Base-by-base conservation (phyloP, 2,888 invertebrate species). In the Cryptosula pallasiana region DNA sequence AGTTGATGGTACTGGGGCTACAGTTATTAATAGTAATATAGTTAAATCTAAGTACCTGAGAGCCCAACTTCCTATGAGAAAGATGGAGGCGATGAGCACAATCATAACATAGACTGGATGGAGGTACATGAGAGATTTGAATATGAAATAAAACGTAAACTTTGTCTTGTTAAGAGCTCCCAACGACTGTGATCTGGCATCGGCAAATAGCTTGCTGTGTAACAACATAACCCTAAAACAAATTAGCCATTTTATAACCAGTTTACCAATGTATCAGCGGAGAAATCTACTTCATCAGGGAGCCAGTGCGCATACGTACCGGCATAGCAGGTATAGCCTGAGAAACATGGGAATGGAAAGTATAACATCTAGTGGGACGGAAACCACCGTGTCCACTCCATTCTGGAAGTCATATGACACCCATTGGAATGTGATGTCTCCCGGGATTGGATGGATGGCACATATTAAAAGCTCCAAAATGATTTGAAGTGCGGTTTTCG, bases 131-230 rank as follows among this genome's bases (percentile, higher is more conserved):
- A 83, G 75, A 29, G 83, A 83, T 76, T 84, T 84, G 76, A 84
- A 84, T 71, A 84, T 81, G 76, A 84, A 84, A 74, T 87, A 91
- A 86, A 97, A 96, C 78, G 88, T 87, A 90, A 98, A 98, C 89
- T 97, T 96, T 86, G 98, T 97, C 86, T 96, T 91, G 89, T 96
- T 96, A 86, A 97, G 90, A 2, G 83, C 83, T 3, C 84, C 84
- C n/a, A 84, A 78, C 74, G 82, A 81, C 75, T 83, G 83, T 0
- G 83, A 82, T 5, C 82, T 82, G 35, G 84, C 84, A 75, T 84
- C 84, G 55, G 82, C 80, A 76, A 80, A 83, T 23, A 83, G 78
- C 23, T 79, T 78, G 74, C 81, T 81, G 76, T 83, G 83, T 5
- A 84, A 76, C 80, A 84, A 80, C 32, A 83, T 77, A n/a, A 79